These are phyloP conservation scores for Mercenaria mercenaria DNA, from an alignment of 1,140 invertebrate species.

Conservation along the genomic window DNA sequence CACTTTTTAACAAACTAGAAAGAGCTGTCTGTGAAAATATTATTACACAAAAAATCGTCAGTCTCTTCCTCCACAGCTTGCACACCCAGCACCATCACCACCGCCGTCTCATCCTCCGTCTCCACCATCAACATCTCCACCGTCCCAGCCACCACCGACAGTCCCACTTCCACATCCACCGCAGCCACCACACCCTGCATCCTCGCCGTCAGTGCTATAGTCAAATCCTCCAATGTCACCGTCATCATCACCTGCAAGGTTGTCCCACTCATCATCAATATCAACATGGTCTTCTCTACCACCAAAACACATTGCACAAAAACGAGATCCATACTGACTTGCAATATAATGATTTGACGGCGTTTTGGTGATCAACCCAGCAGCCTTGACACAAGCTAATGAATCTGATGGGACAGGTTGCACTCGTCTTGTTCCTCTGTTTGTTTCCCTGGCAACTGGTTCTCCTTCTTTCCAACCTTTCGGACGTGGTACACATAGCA, in stretches of 20 bases:
- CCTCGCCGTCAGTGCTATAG: background rate
- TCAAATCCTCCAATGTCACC: background rate
- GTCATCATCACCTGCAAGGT: background rate
- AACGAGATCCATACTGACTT: conserved; percentile 52
- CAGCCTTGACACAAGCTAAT: conserved; percentile 76
- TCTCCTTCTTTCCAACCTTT: conserved; percentile 67
- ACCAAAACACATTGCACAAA: conserved; percentile 67
- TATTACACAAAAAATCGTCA: no score
- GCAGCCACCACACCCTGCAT: background rate
- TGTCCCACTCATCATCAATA: background rate
- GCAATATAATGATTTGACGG: conserved; percentile 78
- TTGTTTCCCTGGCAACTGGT: background rate
- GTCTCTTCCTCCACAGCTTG: background rate
- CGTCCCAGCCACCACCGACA: background rate
- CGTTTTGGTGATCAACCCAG: conserved; percentile 74
- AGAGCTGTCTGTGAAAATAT: no score
- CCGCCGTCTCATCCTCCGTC: background rate
- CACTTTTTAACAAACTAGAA: no score
- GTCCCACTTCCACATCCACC: background rate
- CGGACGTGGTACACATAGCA: conserved; percentile 73
- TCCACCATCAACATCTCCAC: background rate
- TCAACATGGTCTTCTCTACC: background rate
- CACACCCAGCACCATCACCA: background rate
- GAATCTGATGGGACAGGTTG: conserved; percentile 73
- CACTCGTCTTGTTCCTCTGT: conserved; percentile 35